A percentile compares a stretch with the other conserved stretches of the same genome.
Evolutionary conservation across 2,797 vertebrate species (phyloP).

Genomic region (Myotis vivesi): DNA sequence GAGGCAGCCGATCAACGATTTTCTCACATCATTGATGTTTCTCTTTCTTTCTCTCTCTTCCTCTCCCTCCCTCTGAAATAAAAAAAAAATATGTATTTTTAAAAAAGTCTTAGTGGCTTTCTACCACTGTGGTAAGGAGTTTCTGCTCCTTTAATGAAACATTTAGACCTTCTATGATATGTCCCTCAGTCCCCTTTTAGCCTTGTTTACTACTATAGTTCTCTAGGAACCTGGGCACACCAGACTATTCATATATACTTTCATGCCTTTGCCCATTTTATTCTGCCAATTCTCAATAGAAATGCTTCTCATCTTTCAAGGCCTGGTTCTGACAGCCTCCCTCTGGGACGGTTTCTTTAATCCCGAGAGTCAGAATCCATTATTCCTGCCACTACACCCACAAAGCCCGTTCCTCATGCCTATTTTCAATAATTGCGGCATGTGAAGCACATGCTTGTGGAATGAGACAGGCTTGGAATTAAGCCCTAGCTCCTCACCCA

Average conservation of each 20-base stretch:
- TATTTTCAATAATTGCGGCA: neutral
- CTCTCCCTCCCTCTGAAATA: too few relatives aligned
- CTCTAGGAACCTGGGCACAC: neutral
- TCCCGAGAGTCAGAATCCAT: neutral
- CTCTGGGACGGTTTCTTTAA: neutral
- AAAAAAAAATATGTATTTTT: too few relatives aligned
- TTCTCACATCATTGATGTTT: too few relatives aligned
- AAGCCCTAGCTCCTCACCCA: neutral
- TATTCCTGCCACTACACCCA: neutral
- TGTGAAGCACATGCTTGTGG: neutral
- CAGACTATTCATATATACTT: neutral
- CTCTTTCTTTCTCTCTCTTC: too few relatives aligned
- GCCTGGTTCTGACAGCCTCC: neutral
- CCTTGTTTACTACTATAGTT: neutral
- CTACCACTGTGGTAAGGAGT: neutral
- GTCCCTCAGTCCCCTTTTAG: neutral
- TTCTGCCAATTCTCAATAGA: neutral
- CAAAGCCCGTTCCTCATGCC: neutral
- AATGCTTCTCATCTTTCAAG: conserved; percentile 14
- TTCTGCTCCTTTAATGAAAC: neutral
- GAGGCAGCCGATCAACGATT: too few relatives aligned
- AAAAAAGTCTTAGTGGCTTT: neutral
- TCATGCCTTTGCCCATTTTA: neutral
- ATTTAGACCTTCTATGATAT: neutral
- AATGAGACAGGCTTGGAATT: neutral